These are phyloP conservation scores for Thalassophryne amazonica DNA, from an alignment of 2,797 vertebrate genomes.

Conservation along the genomic window DNA sequence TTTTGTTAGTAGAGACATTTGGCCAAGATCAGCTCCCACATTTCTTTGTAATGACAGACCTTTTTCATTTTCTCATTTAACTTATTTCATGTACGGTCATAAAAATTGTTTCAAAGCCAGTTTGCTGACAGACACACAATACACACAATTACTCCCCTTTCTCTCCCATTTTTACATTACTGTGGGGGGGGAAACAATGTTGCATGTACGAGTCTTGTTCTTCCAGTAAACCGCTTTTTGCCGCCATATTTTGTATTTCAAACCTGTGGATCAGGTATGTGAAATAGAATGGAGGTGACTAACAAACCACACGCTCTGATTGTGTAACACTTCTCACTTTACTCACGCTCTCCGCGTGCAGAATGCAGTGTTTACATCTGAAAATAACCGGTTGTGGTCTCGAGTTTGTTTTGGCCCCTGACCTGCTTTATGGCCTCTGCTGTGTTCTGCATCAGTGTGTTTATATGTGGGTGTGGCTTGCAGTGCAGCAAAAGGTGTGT, in stretches of 20 bases:
- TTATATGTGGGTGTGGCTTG: conserved; percentile 14
- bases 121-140: background rate
- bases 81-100: conserved; percentile 8
- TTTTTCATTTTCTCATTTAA: background rate
- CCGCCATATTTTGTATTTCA: conserved; percentile 22
- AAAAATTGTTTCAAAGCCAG: conserved; percentile 3
- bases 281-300: background rate
- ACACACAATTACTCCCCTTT: background rate
- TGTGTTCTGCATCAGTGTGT: conserved; percentile 3
- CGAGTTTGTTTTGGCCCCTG: conserved; percentile 4
- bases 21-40: conserved; percentile 1
- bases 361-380: conserved; percentile 18
- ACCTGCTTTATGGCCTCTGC: background rate
- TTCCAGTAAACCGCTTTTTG: background rate
- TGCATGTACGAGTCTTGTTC: background rate
- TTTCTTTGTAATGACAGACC: conserved; percentile 1
- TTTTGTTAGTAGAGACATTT: conserved; percentile 18
- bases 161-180: background rate
- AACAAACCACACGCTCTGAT: background rate
- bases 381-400: conserved; percentile 16
- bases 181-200: background rate
- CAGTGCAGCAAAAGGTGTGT: background rate
- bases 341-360: background rate
- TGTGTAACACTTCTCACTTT: conserved; percentile 26
- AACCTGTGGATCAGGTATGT: conserved; percentile 26